phyloP scores from a whole-genome alignment of 2,797 vertebrate species.

The Hafferia zeledoni region DNA sequence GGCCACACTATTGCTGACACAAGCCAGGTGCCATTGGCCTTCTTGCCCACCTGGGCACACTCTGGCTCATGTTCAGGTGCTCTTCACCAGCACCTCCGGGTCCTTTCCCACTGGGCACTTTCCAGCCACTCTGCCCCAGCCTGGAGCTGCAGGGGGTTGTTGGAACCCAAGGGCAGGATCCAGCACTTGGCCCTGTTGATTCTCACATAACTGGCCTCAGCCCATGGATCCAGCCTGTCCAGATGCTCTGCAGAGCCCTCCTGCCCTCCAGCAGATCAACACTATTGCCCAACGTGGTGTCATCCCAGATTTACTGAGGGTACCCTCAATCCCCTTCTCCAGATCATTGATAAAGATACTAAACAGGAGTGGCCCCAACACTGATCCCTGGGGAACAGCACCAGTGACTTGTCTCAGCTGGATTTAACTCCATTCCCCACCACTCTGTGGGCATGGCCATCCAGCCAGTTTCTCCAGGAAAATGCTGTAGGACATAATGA shows the following conservation, averaged over 20 bases:
- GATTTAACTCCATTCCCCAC: not conserved
- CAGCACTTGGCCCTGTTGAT: not conserved
- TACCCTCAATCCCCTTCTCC: not conserved
- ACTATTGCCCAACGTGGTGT: not conserved
- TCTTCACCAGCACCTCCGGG: not conserved
- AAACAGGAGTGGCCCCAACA: not conserved
- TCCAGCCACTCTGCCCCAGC: not conserved
- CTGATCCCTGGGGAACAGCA: not conserved
- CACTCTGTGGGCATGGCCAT: not conserved
- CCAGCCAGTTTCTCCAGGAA: not conserved
- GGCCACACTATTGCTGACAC: not conserved
- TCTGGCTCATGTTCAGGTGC: not conserved
- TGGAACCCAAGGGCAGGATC: not conserved
- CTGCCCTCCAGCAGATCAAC: not conserved
- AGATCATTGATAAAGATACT: not conserved
- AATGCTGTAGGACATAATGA: not conserved
- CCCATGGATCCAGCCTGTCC: not conserved
- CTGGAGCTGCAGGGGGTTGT: not conserved
- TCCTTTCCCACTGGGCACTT: not conserved
- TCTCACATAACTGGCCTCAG: not conserved
- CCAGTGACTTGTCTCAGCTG: not conserved
- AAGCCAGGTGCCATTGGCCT: not conserved
- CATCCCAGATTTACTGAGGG: not conserved
- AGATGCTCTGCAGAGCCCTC: not conserved
- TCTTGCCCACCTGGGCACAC: not conserved